These are phyloP conservation scores for Brachyhypopomus gauderio DNA, from an alignment of 2,113 vertebrate genomes.

Conservation along the genomic window DNA sequence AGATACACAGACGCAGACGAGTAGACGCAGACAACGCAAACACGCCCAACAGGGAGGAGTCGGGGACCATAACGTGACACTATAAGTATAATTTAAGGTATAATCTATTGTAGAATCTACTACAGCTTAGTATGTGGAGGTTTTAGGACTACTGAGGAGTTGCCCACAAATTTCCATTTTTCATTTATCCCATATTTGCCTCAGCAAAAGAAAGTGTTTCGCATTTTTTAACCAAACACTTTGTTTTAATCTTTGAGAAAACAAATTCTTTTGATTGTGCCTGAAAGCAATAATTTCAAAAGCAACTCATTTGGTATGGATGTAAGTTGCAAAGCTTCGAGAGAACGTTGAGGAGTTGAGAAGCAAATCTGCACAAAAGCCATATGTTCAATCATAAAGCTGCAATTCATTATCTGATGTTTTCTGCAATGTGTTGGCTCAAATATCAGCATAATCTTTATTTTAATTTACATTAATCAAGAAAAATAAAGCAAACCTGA, in stretches of 20 bases:
- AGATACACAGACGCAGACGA: too few species aligned
- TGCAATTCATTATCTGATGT: slow-evolving; percentile 1
- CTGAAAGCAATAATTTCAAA: slow-evolving; percentile 3
- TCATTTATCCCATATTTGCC: neutral
- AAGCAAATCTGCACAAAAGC: neutral
- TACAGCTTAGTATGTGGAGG: too few species aligned
- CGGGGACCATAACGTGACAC: too few species aligned
- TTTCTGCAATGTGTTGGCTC: neutral
- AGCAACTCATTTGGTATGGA: neutral
- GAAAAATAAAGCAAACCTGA: slow-evolving; percentile 26
- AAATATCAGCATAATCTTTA: neutral
- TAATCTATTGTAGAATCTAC: too few species aligned
- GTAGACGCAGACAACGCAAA: too few species aligned
- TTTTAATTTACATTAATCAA: slow-evolving; percentile 25
- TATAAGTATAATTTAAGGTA: too few species aligned
- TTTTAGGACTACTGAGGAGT: too few species aligned
- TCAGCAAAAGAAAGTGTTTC: slow-evolving; percentile 14
- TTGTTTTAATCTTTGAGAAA: slow-evolving; percentile 24
- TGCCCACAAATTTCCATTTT: slow-evolving; percentile 5
- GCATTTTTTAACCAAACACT: slow-evolving; percentile 13
- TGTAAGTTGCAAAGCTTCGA: slow-evolving; percentile 1
- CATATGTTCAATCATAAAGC: slow-evolving; percentile 18
- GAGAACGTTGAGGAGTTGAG: neutral
- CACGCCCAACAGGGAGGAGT: too few species aligned
- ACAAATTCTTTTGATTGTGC: neutral